Evolutionary conservation across 2,113 vertebrate species (phyloP), one percentile per base, ranked within the genome.

Genomic region (Podarcis raffonei): DNA sequence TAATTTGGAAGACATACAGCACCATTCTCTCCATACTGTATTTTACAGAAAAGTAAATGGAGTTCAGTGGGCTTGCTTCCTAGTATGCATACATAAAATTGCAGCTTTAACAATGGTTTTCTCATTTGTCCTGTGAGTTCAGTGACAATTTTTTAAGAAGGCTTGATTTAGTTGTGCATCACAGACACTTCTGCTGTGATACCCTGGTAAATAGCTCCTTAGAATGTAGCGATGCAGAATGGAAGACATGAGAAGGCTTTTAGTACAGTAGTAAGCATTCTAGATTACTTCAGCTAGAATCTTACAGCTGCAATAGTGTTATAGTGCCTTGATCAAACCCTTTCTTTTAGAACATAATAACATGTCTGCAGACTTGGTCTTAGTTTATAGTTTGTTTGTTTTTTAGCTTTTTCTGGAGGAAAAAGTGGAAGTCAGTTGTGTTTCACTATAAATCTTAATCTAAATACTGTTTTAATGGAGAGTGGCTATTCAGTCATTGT

Each of bases 401-500:
- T 85, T 75, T 20, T 75, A 22, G 23, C 81, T 30, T 62, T 35
- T 37, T 65, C 22, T 85, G 57, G 23, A 37, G 80, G 81, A 69
- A n/a, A 72, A 62, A 30, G 15, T 23, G 62, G 23, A 39, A 48
- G 27, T 32, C 71, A 74, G 22, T 4, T 86, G 32, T 66, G 11
- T 5, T 86, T 8, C 18, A 77, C 79, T 90, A 35, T 84, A 72
- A 32, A 66, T 32, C 83, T 59, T 82, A 37, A 25, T 22, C 32
- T 30, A 62, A 39, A 59, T 62, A 72, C 27, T 69, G 37, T 59
- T 87, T 87, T 27, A 81, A 16, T 72, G 25, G 76, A 66, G 68
- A 88, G 89, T 87, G 92, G 92, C 90, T 93, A 85, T 71, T 92
- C 92, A 93, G 90, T 92, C 1, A 0, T 42, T 79, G 80, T 87